These are phyloP conservation scores for Tiliacea aurago DNA, from an alignment of 2,888 invertebrate species.

Conservation along the genomic window DNA sequence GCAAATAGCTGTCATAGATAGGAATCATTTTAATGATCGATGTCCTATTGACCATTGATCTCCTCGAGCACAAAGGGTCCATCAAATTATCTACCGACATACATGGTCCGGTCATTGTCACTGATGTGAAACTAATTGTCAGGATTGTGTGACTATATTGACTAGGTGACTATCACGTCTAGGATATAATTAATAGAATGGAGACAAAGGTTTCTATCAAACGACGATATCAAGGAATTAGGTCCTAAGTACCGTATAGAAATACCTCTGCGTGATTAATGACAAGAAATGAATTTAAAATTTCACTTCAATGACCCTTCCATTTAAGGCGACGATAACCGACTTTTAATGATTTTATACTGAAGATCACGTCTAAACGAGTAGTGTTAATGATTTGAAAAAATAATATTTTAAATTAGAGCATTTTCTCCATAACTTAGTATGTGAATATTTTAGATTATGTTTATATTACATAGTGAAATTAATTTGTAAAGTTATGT, in stretches of 20 bases:
- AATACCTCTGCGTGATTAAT: neutral
- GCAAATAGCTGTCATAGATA: neutral
- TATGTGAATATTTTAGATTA: too few relatives aligned
- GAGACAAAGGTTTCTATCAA: slow-evolving; percentile 3
- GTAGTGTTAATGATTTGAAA: too few relatives aligned
- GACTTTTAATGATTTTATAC: too few relatives aligned
- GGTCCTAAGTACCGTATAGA: neutral
- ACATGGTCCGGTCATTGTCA: slow-evolving; percentile 15
- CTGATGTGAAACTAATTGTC: neutral
- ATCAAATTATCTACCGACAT: neutral
- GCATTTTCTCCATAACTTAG: too few relatives aligned
- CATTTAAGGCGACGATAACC: too few relatives aligned
- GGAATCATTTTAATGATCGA: neutral
- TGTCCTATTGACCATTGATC: neutral
- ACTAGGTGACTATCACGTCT: neutral
- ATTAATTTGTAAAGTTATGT: too few relatives aligned
- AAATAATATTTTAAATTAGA: too few relatives aligned
- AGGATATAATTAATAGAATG: neutral
- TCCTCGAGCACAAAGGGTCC: slow-evolving; percentile 11
- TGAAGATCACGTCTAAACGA: too few relatives aligned
- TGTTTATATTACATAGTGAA: too few relatives aligned
- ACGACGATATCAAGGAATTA: too few relatives aligned
- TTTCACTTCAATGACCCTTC: neutral
- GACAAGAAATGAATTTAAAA: neutral
- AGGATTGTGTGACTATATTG: slow-evolving; percentile 10